Evolutionary conservation across 2,113 vertebrate genomes (phyloP).

Genomic region (Petaurus breviceps): DNA sequence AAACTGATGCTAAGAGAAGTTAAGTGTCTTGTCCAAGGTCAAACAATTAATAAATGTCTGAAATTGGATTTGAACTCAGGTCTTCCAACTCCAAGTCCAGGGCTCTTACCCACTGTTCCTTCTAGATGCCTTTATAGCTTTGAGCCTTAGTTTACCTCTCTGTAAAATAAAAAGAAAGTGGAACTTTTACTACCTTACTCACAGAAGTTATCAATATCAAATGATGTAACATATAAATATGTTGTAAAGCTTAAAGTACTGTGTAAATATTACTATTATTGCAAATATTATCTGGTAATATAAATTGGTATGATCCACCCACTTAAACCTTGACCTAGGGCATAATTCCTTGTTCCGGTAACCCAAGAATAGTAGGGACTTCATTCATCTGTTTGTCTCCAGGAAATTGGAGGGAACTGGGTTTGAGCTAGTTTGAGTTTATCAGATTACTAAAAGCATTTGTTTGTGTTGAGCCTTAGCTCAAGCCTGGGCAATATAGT

Average conservation of each 20-base stretch:
- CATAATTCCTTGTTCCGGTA: neutral
- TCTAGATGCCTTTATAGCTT: neutral
- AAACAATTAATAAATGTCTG: neutral
- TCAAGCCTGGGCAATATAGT: neutral
- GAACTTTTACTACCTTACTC: neutral
- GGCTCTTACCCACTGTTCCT: neutral
- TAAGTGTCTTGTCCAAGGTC: neutral
- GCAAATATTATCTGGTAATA: neutral
- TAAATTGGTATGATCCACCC: neutral
- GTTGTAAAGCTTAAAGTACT: neutral
- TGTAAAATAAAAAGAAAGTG: neutral
- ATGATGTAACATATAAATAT: neutral
- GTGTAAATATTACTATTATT: neutral
- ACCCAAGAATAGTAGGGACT: neutral
- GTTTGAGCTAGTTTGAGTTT: neutral
- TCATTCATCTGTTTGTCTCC: too few species aligned
- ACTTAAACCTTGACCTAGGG: neutral
- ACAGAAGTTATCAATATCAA: too few species aligned
- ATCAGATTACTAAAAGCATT: neutral
- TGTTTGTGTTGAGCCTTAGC: neutral
- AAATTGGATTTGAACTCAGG: too few species aligned
- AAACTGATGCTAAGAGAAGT: neutral
- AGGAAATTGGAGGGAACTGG: neutral
- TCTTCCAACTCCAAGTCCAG: neutral
- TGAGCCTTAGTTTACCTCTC: neutral